Evolutionary conservation across 2,888 invertebrate species (phyloP).

Genomic region (Napeogenes inachia): DNA sequence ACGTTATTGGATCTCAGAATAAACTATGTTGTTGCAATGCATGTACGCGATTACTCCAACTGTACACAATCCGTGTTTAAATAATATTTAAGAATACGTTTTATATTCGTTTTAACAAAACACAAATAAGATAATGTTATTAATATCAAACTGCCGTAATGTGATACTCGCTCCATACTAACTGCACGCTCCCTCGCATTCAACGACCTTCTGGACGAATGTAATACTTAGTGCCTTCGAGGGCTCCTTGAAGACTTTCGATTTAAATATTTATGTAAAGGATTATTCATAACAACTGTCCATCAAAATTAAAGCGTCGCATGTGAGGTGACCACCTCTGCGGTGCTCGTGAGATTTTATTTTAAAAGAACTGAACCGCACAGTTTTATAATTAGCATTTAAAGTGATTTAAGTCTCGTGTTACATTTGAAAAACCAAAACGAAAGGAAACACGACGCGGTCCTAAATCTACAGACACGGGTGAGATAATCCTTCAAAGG

Average conservation of each 20-base stretch:
- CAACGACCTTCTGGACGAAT: conserved; percentile 17
- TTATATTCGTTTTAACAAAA: background rate
- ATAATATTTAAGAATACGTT: background rate
- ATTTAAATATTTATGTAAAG: background rate
- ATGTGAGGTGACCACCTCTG: background rate
- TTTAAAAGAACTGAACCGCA: background rate
- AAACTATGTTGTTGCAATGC: conserved; percentile 24
- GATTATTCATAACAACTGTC: background rate
- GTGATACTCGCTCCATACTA: conserved; percentile 18
- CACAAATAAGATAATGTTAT: conserved; percentile 6
- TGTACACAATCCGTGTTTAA: conserved; percentile 1
- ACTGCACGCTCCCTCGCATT: conserved; percentile 18
- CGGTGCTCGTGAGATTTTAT: background rate
- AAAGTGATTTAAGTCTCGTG: conserved; percentile 10
- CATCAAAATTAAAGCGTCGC: background rate
- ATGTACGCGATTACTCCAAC: conserved; percentile 22
- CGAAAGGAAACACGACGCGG: conserved; percentile 24
- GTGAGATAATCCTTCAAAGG: conserved; percentile 39
- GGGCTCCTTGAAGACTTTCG: background rate
- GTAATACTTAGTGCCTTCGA: background rate
- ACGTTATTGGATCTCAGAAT: conserved; percentile 36
- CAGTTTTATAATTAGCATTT: conserved; percentile 11
- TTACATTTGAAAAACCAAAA: conserved; percentile 23
- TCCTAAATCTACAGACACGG: conserved; percentile 34
- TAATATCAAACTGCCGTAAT: conserved; percentile 23